phyloP scores from a whole-genome alignment of 2,113 vertebrate genomes.

The Mesoclemmys tuberculata region DNA sequence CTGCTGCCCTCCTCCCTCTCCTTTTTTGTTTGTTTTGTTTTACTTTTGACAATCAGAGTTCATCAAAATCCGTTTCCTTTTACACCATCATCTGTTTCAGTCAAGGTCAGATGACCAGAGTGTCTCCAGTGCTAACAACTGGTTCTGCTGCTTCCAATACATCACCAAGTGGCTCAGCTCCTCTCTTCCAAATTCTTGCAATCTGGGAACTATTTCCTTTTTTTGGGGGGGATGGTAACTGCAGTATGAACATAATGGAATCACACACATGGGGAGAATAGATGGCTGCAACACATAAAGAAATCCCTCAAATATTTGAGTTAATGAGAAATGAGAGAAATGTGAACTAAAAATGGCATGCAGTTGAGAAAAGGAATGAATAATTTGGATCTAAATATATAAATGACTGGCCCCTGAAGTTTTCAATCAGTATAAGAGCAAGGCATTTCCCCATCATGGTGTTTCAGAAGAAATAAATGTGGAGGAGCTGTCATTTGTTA shows the following conservation, averaged over 20 bases:
- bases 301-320: too few relatives aligned
- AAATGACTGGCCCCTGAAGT: not conserved
- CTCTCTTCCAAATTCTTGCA: not conserved
- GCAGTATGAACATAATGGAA: not conserved
- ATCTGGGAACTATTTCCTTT: not conserved
- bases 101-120: not conserved
- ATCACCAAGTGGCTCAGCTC: not conserved
- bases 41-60: not conserved
- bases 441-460: too few relatives aligned
- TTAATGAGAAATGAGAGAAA: too few relatives aligned
- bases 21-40: not conserved
- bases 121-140: not conserved
- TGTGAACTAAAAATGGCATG: not conserved
- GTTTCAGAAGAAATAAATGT: too few relatives aligned
- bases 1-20: not conserved
- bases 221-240: not conserved
- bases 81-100: not conserved
- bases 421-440: too few relatives aligned
- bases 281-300: not conserved
- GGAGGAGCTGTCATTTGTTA: too few relatives aligned
- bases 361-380: not conserved
- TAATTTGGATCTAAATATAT: not conserved
- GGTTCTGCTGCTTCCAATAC: not conserved
- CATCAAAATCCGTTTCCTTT: not conserved
- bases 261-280: not conserved